Percentiles rank a stretch among this genome's conserved stretches.
Evolutionary conservation across 1,140 invertebrate species (phyloP).

Genomic region (Drosophila erecta): DNA sequence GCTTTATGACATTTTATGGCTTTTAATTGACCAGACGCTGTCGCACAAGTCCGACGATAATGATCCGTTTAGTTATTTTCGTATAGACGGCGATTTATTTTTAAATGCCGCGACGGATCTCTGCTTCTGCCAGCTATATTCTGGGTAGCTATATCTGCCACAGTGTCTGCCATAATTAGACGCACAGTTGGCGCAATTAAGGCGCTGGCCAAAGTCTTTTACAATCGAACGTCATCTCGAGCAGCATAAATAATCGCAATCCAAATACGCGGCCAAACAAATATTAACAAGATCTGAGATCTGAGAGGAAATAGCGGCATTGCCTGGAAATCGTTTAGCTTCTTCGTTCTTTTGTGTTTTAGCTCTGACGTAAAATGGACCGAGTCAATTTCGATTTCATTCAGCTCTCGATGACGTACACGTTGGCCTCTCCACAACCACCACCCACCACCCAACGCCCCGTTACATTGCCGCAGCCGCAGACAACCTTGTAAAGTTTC

Average conservation of each 20-base stretch:
- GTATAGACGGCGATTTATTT: constrained; percentile 54
- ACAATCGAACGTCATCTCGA: constrained; percentile 62
- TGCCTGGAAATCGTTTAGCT: constrained; percentile 49
- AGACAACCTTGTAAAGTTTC: constrained; percentile 74
- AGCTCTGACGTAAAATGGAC: constrained; percentile 49
- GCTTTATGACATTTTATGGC: constrained; percentile 53
- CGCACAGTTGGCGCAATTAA: constrained; percentile 59
- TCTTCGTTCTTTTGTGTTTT: constrained; percentile 12
- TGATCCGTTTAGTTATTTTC: constrained; percentile 54
- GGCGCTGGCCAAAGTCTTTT: constrained; percentile 32
- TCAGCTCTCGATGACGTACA: constrained; percentile 72
- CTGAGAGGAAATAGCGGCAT: constrained; percentile 24
- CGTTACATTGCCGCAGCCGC: constrained; percentile 48
- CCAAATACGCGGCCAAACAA: constrained; percentile 59
- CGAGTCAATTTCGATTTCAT: constrained; percentile 69
- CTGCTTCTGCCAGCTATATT: constrained; percentile 4
- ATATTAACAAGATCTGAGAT: constrained; percentile 47
- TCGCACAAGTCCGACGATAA: constrained; percentile 48
- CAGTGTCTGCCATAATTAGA: constrained; percentile 70
- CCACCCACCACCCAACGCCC: neutral
- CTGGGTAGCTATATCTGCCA: constrained; percentile 23
- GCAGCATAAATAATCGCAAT: constrained; percentile 70
- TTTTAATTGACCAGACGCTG: constrained; percentile 53
- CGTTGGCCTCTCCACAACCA: constrained; percentile 19
- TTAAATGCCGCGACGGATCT: constrained; percentile 37